These are phyloP conservation scores for Argentina silus DNA, from an alignment of 2,797 vertebrate species.

Conservation along the genomic window DNA sequence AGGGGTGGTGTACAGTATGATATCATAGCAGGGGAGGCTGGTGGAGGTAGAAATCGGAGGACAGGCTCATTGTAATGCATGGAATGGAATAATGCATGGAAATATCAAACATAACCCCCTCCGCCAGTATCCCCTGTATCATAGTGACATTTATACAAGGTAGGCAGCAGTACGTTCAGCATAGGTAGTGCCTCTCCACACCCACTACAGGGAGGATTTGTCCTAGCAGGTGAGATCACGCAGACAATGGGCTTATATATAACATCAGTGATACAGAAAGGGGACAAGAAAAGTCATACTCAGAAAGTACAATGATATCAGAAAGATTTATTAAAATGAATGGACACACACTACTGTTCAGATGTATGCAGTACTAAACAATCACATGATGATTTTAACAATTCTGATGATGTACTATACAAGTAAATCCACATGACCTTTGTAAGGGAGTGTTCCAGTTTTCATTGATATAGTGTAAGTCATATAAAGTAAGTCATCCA, in stretches of 20 bases:
- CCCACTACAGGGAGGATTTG: too few species aligned
- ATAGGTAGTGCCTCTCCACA: too few species aligned
- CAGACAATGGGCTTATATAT: neutral
- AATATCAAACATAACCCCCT: too few species aligned
- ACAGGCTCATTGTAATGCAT: too few species aligned
- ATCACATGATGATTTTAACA: neutral
- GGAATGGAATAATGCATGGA: too few species aligned
- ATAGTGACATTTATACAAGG: too few species aligned
- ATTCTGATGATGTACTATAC: slow-evolving; percentile 14
- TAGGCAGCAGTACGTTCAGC: too few species aligned
- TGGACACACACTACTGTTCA: slow-evolving; percentile 8
- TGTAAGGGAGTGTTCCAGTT: slow-evolving; percentile 29
- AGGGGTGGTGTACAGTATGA: neutral
- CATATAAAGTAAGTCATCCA: neutral
- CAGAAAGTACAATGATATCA: neutral
- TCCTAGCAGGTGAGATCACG: too few species aligned
- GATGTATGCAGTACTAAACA: slow-evolving; percentile 10
- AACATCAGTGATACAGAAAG: neutral
- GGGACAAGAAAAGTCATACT: neutral
- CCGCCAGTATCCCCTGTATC: too few species aligned
- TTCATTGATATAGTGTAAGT: neutral
- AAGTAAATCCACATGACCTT: slow-evolving; percentile 9
- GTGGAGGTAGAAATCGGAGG: too few species aligned
- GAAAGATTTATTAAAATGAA: slow-evolving; percentile 45
- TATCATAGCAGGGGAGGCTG: too few species aligned